Evolutionary conservation across 2,797 vertebrate species (phyloP).

Genomic region (Lepidocolaptes lacrymiger): DNA sequence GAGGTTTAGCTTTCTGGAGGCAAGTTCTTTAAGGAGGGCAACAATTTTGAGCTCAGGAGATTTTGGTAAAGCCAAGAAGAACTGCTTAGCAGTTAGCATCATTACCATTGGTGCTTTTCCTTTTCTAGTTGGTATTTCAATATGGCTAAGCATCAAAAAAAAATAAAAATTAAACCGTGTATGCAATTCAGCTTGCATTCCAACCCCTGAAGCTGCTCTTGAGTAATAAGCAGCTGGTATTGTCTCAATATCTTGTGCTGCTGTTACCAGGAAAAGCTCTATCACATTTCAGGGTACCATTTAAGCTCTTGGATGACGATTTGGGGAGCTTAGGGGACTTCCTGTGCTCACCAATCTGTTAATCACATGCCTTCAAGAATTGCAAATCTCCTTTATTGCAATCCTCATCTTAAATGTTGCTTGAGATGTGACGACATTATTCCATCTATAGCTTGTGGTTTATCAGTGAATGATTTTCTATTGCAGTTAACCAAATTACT

Average conservation of each 20-base stretch:
- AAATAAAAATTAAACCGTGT: not conserved
- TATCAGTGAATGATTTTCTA: not conserved
- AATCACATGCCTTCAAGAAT: conserved; percentile 1
- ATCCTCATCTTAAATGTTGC: not conserved
- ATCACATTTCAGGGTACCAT: not conserved
- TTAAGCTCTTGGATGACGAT: not conserved
- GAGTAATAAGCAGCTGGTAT: not conserved
- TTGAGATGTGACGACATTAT: not conserved
- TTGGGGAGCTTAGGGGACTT: not conserved
- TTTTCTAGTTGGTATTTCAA: not conserved
- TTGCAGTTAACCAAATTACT: not conserved
- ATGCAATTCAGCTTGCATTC: not conserved
- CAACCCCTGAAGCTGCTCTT: not conserved
- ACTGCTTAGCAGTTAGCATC: not conserved
- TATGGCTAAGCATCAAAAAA: not conserved
- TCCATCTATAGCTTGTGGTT: not conserved
- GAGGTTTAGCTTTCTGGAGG: not conserved
- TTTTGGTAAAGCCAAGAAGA: not conserved
- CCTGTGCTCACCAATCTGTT: not conserved
- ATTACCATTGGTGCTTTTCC: not conserved
- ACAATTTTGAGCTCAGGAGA: not conserved
- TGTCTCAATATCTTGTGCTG: not conserved
- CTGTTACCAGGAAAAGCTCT: not conserved
- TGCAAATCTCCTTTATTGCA: not conserved
- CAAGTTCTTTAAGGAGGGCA: not conserved